Percentiles rank a stretch among this genome's conserved stretches.
Evolutionary conservation across 2,113 vertebrate genomes (phyloP).

Genomic region (Crotalus tigris): DNA sequence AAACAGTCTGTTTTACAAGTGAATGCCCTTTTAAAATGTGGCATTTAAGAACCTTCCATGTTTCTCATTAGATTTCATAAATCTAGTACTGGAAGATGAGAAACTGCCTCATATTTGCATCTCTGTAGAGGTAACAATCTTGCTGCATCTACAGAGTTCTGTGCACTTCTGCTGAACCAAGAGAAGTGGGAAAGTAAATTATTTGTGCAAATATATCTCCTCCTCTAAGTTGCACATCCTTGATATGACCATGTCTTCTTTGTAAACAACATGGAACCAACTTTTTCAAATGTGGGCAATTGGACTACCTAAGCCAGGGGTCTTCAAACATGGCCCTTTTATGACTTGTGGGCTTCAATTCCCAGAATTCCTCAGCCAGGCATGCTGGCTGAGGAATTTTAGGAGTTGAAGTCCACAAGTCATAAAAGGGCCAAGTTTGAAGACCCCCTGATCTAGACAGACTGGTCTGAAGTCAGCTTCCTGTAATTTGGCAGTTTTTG

Average conservation of each 20-base stretch:
- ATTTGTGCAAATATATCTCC: background rate
- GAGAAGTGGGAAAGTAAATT: background rate
- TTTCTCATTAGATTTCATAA: constrained; percentile 40
- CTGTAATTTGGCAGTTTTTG: background rate
- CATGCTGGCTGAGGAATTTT: too few relatives aligned
- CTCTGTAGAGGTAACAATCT: background rate
- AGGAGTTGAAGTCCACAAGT: too few relatives aligned
- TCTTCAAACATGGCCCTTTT: too few relatives aligned
- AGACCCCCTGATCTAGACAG: background rate
- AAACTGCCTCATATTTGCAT: constrained; percentile 16
- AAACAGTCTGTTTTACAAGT: constrained; percentile 17
- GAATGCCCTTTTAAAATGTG: background rate
- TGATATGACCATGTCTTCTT: background rate
- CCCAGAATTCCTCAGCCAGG: too few relatives aligned
- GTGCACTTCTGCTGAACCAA: background rate
- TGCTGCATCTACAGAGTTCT: background rate
- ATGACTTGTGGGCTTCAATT: too few relatives aligned
- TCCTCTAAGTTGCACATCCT: background rate
- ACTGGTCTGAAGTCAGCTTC: background rate
- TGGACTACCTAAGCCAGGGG: background rate
- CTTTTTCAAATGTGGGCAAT: background rate
- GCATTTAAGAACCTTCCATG: constrained; percentile 2
- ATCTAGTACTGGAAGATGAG: constrained; percentile 28
- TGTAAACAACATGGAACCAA: background rate
- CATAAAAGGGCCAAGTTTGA: too few relatives aligned